Evolutionary conservation across 2,888 invertebrate genomes (phyloP), one percentile per base, ranked within the genome.

Genomic region (Ypsolopha scabrella): DNA sequence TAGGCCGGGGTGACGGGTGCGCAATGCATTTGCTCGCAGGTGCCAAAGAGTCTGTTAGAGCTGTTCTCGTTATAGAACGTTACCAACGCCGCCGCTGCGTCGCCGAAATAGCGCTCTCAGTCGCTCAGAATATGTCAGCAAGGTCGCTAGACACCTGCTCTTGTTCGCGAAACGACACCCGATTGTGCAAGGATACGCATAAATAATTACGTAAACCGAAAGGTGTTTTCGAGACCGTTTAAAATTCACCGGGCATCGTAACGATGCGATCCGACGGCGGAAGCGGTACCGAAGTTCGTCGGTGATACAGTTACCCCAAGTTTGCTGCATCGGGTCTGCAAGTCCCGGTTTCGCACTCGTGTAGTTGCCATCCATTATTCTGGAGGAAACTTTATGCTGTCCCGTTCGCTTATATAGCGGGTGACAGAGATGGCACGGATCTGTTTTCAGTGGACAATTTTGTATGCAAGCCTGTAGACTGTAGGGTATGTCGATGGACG

Each of bases 31-130:
- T 33, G 24, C 39, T 11, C 63, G 65, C 69, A 73, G 73, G 74
- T 80, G 80, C 78, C 80, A 80, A 80, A 68, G 73, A 71, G 70
- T 71, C 65, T 74, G 77, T 74, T 77, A 73, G 68, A 80, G 71
- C 77, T 77, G 61, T 64, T 43, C 52, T 65, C 62, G 70, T 43
- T 24, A 43, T 43, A 43, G 43, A 11, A 43, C 43, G 14, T 43
- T 70, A 75, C 77, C 74, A 75, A 79, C 78, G 75, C 74, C 72
- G 69, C 62, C 62, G 64, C 53, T 24, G 24, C 24, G 24, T 24
- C 55, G 70, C 72, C 71, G 71, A 80, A 82, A 80, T 80, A 81
- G 75, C 59, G 62, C 62, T 64, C 68, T 70, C 67, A 62, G 61
- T 57, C 69, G 74, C 72, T 73, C 69, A 66, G 71, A 79, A 24